Evolutionary conservation across 2,113 vertebrate species (phyloP), one percentile per base, ranked within the genome.

Genomic region (Glaucidium brasilianum): DNA sequence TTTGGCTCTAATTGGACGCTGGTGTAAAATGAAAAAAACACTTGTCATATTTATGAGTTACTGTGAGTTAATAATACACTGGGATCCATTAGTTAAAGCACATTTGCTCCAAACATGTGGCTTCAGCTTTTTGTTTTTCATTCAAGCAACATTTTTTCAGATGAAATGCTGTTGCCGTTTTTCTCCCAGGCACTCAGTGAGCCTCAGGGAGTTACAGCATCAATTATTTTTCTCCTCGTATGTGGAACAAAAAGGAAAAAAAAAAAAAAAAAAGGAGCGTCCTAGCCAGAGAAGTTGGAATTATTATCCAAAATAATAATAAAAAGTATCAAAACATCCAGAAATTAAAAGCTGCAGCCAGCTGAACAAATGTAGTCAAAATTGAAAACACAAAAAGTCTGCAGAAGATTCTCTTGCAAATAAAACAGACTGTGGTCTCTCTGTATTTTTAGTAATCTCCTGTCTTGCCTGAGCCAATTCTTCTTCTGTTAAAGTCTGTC

Each of bases 11-110:
- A 98, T 90, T 95, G 96, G 96, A 95, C 84, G 37, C 97, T 82
- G 74, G 97, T 97, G 89, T 96, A 97, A 97, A 98, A 97, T 96
- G 95, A 97, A 97, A 97, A 97, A 96, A 97, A 56, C 67, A 93
- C 85, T 91, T 98, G 97, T 98, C 97, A 97, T 98, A 97, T 98
- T 98, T 98, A 98, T 97, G 97, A 97, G 96, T 98, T 96, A 74
- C 92, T 90, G 86, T 95, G 92, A 98, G 96, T 97, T 97, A 96
- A 94, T 97, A 97, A 98, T 97, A 97, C 67, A 16, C 96, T 96
- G 97, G 96, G 53, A 77, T 96, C 92, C 97, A 96, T 98, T 97
- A 96, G 97, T 97, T 97, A 96, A 97, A 97, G 94, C 92, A 52
- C 91, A 83, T 96, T 96, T 78, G 93, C 87, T 96, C 95, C 96